Base-by-base conservation (phyloP, 2,113 vertebrate species). In the Campylorhamphus procurvoides region DNA sequence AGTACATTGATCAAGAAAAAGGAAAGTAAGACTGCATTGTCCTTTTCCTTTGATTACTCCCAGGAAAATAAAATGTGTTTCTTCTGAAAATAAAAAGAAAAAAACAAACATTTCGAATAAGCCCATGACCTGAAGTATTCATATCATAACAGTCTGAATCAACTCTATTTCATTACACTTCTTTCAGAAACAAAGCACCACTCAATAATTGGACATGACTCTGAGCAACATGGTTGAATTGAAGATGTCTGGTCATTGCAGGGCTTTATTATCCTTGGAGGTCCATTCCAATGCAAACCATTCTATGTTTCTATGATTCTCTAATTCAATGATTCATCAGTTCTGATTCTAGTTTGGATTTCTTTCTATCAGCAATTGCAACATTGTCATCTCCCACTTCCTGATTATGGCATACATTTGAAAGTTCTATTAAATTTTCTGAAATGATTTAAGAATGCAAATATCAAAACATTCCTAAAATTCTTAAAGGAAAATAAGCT, bases 1-100 rank as follows among this genome's bases (percentile, higher is more conserved):
- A 77, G 12, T 28, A 33, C 39, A 66, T 4, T 10, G 42, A 39
- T 63, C 76, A 56, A 81, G 17, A n/a, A 22, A 47, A 72, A 56
- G 25, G 4, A 68, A 22, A 23, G 6, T 42, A 49, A 53, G 13
- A 39, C 23, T 82, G 4, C 0, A 0, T 14, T 58, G 10, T 35
- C 39, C 7, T 64, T 49, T 83, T 64, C 19, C 20, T 80, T 46
- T 80, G 22, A 23, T 46, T 7, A 2, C 1, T 28, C 7, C 12
- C 18, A 55, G 10, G 28, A 60, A 87, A 93, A 69, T 3, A 58
- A 13, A 83, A 59, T 24, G 10, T 5, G 0, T 47, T 83, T 63
- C 18, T 53, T 59, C 28, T 67, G 20, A 31, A 37, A 27, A 13
- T 29, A 56, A 44, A 15, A 29, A 7, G 3, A 46, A 55, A 64